Base-by-base conservation (phyloP, 2,888 invertebrate species). In the Ectobius pallidus region DNA sequence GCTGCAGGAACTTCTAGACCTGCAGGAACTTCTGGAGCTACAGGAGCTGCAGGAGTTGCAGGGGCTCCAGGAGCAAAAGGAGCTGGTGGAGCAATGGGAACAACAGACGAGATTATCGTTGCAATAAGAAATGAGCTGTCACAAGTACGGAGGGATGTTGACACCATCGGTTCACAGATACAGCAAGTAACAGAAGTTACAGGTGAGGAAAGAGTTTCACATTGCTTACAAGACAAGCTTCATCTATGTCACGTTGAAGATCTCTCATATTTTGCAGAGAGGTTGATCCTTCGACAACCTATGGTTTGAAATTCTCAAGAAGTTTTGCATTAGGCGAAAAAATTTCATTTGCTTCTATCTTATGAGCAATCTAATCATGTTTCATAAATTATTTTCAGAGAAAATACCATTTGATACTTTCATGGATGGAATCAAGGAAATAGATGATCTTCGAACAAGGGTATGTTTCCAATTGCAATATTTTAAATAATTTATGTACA, bases 391-490 rank as follows among this genome's bases (percentile, higher is more conserved):
- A 16, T 22, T 55, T 70, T 46, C 32, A 70, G 70, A 61, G 16
- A 44, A 42, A 18, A 18, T 61, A 7, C 70, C 70, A 27, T 16
- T 62, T 39, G 62, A 42, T 44, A 7, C 42, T 25, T 18, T 62
- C 16, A 46, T 39, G 14, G 25, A 42, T 25, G 34, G 42, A 20
- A 16, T 70, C 27, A 61, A 44, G 16, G 62, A 70, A 62, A 62
- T 70, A 25, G 42, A 61, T 34, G 20, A 62, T 44, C 34, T 70
- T n/a, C 61, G 61, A 62, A 44, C 27, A 16, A 61, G 42, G 30
- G 70, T 70, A 62, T 30, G 30, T 69, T 9, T 49, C 18, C 11
- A n/a, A n/a, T 44, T 7, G 2, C 6, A n/a, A 2, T 16, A 7
- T 18, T 11, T 49, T 1, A 20, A 1, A 14, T 49, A 49, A 7